Conservation (phyloP, 2,113 vertebrate genomes). For the Excalfactoria chinensis region DNA sequence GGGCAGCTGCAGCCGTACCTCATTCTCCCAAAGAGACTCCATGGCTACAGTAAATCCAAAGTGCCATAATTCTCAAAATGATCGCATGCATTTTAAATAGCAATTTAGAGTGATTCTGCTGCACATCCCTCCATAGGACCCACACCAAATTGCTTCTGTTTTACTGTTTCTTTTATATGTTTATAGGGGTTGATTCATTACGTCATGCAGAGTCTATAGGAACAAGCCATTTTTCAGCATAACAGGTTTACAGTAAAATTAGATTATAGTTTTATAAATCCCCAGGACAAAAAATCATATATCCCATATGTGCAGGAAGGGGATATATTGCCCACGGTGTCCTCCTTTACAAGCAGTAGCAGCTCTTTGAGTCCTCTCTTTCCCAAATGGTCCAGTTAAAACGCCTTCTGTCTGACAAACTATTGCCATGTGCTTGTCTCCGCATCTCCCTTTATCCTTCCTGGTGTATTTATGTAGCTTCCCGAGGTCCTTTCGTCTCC, state of each 20-base stretch:
- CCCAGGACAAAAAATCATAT: neutral
- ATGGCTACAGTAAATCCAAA: neutral
- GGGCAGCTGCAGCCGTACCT: neutral
- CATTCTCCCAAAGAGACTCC: neutral
- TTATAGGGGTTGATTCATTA: constrained; percentile 58
- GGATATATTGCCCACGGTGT: neutral
- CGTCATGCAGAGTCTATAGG: neutral
- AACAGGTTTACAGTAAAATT: constrained; percentile 56
- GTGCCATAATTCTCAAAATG: neutral
- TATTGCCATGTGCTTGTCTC: neutral
- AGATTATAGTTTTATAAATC: constrained; percentile 58
- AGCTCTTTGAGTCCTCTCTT: neutral
- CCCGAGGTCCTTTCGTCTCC: constrained; percentile 1
- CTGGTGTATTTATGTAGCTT: neutral
- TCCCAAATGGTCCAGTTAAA: neutral
- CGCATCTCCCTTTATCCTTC: neutral
- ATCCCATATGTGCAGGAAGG: neutral
- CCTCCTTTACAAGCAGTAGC: neutral
- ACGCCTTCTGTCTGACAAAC: neutral
- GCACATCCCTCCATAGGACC: neutral
- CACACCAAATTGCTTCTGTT: neutral
- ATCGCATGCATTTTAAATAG: neutral
- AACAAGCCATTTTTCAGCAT: constrained; percentile 59
- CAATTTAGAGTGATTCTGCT: neutral
- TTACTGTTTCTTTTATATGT: constrained; percentile 19